phyloP scores from a whole-genome alignment of 1,140 invertebrate species.

The Drosophila kepulauana region DNA sequence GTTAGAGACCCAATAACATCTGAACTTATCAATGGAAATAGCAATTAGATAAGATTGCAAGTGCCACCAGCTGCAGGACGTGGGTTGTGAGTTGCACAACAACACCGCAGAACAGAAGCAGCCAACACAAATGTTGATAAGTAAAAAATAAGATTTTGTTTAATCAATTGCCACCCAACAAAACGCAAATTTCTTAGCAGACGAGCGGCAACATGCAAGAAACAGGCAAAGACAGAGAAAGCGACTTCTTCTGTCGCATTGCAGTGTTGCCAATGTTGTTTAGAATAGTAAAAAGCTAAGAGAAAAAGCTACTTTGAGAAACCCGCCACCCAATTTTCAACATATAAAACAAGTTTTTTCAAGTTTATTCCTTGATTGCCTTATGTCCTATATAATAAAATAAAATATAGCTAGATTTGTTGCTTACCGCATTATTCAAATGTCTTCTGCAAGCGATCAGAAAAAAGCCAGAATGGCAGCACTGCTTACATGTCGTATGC shows the following conservation, averaged over 20 bases:
- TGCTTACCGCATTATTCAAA: too few species aligned
- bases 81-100: slow-evolving; percentile 27
- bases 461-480: not conserved
- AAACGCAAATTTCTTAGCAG: not conserved
- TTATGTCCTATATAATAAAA: too few species aligned
- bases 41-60: slow-evolving; percentile 55
- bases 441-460: too few species aligned
- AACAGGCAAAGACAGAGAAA: not conserved
- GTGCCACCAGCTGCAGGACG: slow-evolving; percentile 26
- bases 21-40: slow-evolving; percentile 31
- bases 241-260: slow-evolving; percentile 5
- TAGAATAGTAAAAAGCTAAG: too few species aligned
- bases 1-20: not conserved
- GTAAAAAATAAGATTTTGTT: slow-evolving; percentile 38
- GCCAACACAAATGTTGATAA: slow-evolving; percentile 37
- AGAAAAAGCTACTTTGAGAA: too few species aligned
- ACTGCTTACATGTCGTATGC: not conserved
- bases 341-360: too few species aligned
- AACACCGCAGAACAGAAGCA: not conserved
- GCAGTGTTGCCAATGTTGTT: too few species aligned
- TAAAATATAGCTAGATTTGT: too few species aligned
- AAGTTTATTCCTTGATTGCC: too few species aligned
- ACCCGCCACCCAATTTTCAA: too few species aligned
- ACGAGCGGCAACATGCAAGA: not conserved
- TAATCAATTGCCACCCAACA: slow-evolving; percentile 35